Evolutionary conservation across 2,113 vertebrate genomes (phyloP).

Genomic region (Riparia riparia): DNA sequence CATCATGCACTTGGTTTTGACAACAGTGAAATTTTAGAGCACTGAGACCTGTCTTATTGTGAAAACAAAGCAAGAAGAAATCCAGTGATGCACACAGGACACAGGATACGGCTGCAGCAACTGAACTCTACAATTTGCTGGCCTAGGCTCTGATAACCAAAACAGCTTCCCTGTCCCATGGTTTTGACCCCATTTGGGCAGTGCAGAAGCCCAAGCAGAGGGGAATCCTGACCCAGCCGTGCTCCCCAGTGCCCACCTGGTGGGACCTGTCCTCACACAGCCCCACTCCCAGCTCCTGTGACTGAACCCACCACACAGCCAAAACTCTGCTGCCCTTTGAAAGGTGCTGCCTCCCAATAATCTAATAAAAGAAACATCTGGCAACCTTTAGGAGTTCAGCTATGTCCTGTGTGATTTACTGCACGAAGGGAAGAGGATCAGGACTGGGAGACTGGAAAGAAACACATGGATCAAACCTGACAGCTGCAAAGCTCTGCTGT

Average conservation of each 20-base stretch:
- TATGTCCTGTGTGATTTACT: background rate
- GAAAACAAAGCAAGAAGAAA: background rate
- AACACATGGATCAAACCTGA: background rate
- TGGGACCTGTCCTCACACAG: background rate
- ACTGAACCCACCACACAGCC: background rate
- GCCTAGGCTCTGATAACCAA: background rate
- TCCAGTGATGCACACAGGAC: background rate
- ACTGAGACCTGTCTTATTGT: background rate
- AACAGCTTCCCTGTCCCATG: background rate
- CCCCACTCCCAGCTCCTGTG: background rate
- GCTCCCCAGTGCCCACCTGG: background rate
- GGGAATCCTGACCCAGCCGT: background rate
- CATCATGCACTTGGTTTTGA: background rate
- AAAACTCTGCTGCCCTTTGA: background rate
- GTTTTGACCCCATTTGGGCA: background rate
- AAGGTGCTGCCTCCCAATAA: background rate
- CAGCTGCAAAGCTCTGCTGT: background rate
- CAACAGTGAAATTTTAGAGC: background rate
- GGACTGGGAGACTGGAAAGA: background rate
- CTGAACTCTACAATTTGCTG: background rate
- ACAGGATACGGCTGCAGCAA: background rate
- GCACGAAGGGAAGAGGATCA: background rate
- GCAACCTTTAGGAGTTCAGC: background rate
- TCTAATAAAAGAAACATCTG: background rate
- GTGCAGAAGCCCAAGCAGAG: background rate